Conservation (phyloP, 2,888 invertebrate species). For the Chelonus formosanus region DNA sequence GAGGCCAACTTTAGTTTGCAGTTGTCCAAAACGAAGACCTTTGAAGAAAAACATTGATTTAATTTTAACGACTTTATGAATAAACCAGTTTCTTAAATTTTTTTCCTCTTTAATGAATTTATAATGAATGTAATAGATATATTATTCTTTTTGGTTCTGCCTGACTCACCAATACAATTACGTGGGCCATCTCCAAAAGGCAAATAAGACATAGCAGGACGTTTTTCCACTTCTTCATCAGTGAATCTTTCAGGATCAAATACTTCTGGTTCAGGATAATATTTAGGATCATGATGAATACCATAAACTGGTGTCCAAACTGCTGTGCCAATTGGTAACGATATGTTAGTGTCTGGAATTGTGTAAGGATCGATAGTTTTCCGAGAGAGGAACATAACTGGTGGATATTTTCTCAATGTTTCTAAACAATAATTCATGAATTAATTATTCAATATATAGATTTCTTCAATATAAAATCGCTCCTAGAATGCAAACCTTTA, state of each 20-base stretch:
- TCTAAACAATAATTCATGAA: conserved; percentile 51
- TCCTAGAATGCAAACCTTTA: conserved; percentile 42
- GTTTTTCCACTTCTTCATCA: conserved; percentile 41
- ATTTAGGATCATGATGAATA: conserved; percentile 39
- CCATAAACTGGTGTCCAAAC: conserved; percentile 38
- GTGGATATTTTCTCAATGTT: conserved; percentile 65
- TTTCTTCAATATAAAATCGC: too few species aligned
- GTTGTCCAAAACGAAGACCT: conserved; percentile 47
- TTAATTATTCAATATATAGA: too few species aligned
- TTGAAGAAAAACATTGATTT: too few species aligned
- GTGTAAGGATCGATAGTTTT: conserved; percentile 48
- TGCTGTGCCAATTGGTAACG: conserved; percentile 35
- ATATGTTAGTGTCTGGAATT: conserved; percentile 36
- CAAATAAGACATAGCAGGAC: conserved; percentile 50
- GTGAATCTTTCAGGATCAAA: conserved; percentile 55
- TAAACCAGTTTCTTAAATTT: too few species aligned
- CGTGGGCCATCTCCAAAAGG: conserved; percentile 58
- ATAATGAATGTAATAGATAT: too few species aligned
- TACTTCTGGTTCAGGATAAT: conserved; percentile 44
- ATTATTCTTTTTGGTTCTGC: too few species aligned
- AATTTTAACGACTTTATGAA: too few species aligned
- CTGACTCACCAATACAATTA: conserved; percentile 54
- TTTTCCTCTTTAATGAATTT: too few species aligned
- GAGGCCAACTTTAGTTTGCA: conserved; percentile 61
- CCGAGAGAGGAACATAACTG: conserved; percentile 55